Base-by-base conservation (phyloP, 2,113 vertebrate genomes). In the Nothoprocta perdicaria region DNA sequence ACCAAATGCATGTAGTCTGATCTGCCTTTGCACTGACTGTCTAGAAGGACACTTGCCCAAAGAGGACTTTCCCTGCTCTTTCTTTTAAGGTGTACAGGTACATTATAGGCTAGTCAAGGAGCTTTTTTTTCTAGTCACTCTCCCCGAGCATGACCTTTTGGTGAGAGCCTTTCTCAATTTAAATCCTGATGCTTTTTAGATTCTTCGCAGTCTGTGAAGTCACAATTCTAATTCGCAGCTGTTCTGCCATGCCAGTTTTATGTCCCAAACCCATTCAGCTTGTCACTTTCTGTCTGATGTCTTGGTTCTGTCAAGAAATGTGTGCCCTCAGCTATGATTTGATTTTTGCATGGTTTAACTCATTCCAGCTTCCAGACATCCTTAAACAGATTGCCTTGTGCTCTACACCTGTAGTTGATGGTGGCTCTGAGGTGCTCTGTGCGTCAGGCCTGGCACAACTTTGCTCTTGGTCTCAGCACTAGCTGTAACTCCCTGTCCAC, bases 1-100 rank as follows among this genome's bases (percentile, higher is more conserved):
- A 33, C 18, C 35, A 66, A 26, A 33, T 12, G 18, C 0, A 0
- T 29, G 6, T 27, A 45, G 29, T 24, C 52, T 66, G 35, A 5
- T 1, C 3, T 53, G 58, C 33, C 75, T 12, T 1, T 68, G 67
- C 24, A 61, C 53, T 63, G 71, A 19, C 4, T 53, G 27, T 19
- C 45, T 66, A 8, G 41, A 60, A 67, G 60, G 50, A 71, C 67
- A 8, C 29, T 67, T 22, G 29, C 57, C 33, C 26, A 1, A 4
- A 15, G 81, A 29, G 19, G 46, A 57, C 31, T 62, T 73, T 40
- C 43, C 29, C 45, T n/a, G 3, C 53, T 73, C 52, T 74, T 66
- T 41, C 21, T 22, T 55, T 22, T 10, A 12, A 67, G 78, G 62
- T 18, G 18, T 1, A 33, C 63, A 92, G 52, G 14, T 52, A 13